These are phyloP conservation scores for Pheucticus melanocephalus DNA, from an alignment of 2,113 vertebrate genomes.

Conservation along the genomic window DNA sequence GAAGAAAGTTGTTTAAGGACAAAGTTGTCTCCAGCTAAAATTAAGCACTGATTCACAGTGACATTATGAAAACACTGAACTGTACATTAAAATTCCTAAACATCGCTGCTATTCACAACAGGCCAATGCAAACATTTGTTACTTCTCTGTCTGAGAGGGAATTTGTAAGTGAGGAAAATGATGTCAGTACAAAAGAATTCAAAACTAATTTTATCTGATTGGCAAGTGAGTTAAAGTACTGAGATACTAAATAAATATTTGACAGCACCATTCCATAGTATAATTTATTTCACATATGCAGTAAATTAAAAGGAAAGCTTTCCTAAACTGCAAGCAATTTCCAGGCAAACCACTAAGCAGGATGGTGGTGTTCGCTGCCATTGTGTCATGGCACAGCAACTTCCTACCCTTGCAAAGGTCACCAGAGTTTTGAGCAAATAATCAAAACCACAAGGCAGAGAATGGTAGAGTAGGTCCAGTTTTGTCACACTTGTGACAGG, in stretches of 20 bases:
- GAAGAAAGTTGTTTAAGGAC: constrained; percentile 33
- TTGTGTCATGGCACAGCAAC: background rate
- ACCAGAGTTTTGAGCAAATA: background rate
- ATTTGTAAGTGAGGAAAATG: constrained; percentile 41
- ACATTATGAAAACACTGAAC: constrained; percentile 52
- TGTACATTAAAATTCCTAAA: constrained; percentile 55
- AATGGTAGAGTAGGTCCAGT: background rate
- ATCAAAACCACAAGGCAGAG: background rate
- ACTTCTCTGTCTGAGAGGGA: constrained; percentile 32
- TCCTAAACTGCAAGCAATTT: constrained; percentile 41
- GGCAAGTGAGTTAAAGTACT: constrained; percentile 44
- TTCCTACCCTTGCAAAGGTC: background rate
- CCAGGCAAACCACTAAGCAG: constrained; percentile 8
- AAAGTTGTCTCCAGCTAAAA: constrained; percentile 40
- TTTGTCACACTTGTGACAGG: background rate
- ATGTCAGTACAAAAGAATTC: constrained; percentile 64
- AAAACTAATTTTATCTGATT: constrained; percentile 66
- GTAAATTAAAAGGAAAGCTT: constrained; percentile 33
- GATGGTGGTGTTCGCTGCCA: background rate
- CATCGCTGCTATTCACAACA: constrained; percentile 37
- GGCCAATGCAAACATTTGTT: constrained; percentile 54
- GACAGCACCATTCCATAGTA: constrained; percentile 42
- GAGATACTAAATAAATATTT: constrained; percentile 67
- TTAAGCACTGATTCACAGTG: constrained; percentile 35
- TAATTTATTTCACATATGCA: constrained; percentile 61